These are phyloP conservation scores for Tachysurus fulvidraco DNA, from an alignment of 2,113 vertebrate genomes.

Conservation along the genomic window DNA sequence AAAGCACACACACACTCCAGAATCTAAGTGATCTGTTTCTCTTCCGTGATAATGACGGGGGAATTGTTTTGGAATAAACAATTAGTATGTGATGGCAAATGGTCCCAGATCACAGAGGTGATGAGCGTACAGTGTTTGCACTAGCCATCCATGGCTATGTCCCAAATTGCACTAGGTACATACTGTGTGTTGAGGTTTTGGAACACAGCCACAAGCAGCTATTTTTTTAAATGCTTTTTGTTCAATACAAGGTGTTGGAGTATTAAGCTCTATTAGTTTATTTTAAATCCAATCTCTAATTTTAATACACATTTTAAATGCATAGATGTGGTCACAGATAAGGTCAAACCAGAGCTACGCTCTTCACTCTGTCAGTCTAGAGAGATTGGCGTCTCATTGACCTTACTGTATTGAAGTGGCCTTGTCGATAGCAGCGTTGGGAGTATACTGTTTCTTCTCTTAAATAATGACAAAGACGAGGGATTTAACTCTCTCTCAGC, in stretches of 20 bases:
- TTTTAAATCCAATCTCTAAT: background rate
- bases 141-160: background rate
- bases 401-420: conserved; percentile 46
- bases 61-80: background rate
- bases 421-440: conserved; percentile 25
- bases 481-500: background rate
- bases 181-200: background rate
- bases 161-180: background rate
- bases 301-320: background rate
- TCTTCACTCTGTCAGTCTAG: background rate
- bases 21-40: background rate
- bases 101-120: background rate
- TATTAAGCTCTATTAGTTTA: background rate
- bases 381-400: conserved; percentile 43
- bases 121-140: background rate
- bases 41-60: background rate
- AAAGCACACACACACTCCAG: background rate
- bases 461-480: conserved; percentile 25
- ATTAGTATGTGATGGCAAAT: background rate
- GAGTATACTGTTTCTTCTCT: conserved; percentile 50
- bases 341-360: background rate
- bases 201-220: background rate
- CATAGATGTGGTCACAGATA: conserved; percentile 1
- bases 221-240: background rate
- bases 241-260: background rate